Conservation (phyloP, 92 coral and sea anemone genomes). For the Siderastrea radians region DNA sequence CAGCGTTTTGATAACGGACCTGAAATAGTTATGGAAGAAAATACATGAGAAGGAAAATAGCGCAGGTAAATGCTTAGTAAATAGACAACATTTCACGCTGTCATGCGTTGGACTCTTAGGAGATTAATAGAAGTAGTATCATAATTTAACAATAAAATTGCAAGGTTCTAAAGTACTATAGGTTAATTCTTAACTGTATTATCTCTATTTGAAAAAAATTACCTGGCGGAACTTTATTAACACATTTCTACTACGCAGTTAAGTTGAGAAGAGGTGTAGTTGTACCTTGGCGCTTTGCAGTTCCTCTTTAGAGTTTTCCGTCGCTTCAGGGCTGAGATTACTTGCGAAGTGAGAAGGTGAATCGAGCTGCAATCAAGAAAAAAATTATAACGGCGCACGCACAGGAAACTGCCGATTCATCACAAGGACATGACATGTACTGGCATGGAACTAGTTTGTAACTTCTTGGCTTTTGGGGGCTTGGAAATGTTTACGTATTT, state of each 20-base stretch:
- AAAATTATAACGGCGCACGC: not conserved
- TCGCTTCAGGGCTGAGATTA: slow-evolving; percentile 66
- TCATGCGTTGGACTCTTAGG: too few relatives aligned
- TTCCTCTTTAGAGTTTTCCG: slow-evolving; percentile 74
- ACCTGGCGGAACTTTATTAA: not conserved
- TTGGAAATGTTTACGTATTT: not conserved
- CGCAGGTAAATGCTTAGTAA: not conserved
- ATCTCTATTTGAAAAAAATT: too few relatives aligned
- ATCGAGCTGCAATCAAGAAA: slow-evolving; percentile 32
- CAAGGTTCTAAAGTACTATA: too few relatives aligned
- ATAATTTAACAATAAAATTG: too few relatives aligned
- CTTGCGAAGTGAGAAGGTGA: slow-evolving; percentile 59
- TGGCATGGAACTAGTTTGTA: not conserved
- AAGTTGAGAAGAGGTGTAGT: not conserved
- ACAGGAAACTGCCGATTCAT: not conserved
- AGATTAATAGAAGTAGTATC: too few relatives aligned
- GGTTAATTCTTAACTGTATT: too few relatives aligned
- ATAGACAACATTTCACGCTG: too few relatives aligned
- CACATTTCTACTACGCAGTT: not conserved
- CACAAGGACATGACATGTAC: too few relatives aligned
- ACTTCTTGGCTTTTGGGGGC: too few relatives aligned
- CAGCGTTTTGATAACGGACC: slow-evolving; percentile 78
- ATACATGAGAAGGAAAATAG: not conserved
- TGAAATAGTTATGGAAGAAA: not conserved
- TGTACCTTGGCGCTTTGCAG: slow-evolving; percentile 81